Evolutionary conservation across 2,797 vertebrate genomes (phyloP).

Genomic region (Pseudopleuronectes americanus): DNA sequence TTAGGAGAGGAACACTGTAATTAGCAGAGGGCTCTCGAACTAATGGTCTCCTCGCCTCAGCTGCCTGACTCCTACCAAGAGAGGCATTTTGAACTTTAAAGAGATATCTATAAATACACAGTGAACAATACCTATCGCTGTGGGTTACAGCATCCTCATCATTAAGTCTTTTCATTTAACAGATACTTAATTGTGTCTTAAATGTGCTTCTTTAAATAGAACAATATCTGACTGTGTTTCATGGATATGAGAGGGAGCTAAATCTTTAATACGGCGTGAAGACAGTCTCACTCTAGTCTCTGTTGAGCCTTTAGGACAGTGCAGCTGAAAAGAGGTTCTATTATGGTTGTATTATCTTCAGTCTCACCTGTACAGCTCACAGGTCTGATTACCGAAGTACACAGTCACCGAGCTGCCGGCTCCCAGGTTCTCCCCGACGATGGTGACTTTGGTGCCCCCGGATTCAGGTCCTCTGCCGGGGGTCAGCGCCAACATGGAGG

Average conservation of each 20-base stretch:
- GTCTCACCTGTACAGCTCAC: constrained; percentile 91
- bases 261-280: constrained; percentile 27
- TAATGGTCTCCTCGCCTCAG: constrained; percentile 68
- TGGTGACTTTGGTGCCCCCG: constrained; percentile 94
- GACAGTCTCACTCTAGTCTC: constrained; percentile 1
- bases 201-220: constrained; percentile 45
- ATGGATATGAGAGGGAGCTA: constrained; percentile 8
- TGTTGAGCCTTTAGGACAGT: constrained; percentile 6
- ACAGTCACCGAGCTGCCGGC: constrained; percentile 90
- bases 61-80: constrained; percentile 64
- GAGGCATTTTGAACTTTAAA: constrained; percentile 72
- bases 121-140: constrained; percentile 52
- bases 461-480: constrained; percentile 93
- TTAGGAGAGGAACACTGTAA: constrained; percentile 84
- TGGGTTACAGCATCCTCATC: constrained; percentile 49
- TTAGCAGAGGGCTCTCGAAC: constrained; percentile 74
- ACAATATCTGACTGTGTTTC: constrained; percentile 19
- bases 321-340: constrained; percentile 4
- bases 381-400: constrained; percentile 93
- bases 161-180: constrained; percentile 38
- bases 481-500: constrained; percentile 86
- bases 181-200: constrained; percentile 39
- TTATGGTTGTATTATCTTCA: not conserved
- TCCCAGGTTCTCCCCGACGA: constrained; percentile 90
- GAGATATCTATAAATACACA: constrained; percentile 76